Evolutionary conservation across 2,113 vertebrate genomes (phyloP), one percentile per base, ranked within the genome.

Genomic region (Nesogale talazaci): DNA sequence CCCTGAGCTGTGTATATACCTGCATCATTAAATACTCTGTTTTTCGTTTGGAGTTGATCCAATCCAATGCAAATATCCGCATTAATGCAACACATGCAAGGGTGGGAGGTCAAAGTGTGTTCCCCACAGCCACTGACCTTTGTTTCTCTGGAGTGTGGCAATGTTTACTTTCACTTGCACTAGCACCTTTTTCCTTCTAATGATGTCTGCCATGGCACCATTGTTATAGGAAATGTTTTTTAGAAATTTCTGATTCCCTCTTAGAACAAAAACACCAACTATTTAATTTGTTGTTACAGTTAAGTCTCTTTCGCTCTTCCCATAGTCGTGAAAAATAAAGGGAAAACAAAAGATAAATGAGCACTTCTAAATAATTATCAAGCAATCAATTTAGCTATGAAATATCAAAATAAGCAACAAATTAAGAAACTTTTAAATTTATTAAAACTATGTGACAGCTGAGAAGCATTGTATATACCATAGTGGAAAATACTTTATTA

Each of bases 1-100:
- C 46, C 46, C 16, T 40, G 23, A 88, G 14, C 40, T 86, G 3
- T 14, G 40, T 85, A 90, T 67, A 31, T 16, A 77, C 31, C n/a
- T 84, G 5, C 79, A 19, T 77, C 29, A 25, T 72, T 61, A 76
- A 38, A 82, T 16, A 56, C 34, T 27, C 89, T 19, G 46, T 81
- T 84, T 92, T 81, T 85, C 75, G 93, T 84, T 78, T 93, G 46
- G 76, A 86, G n/a, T 59, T 81, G 36, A 85, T 81, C 72, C 77
- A 89, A 85, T 81, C 72, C 77, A 89, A 82, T 94, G 80, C 83
- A 92, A 65, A 95, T 92, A 82, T 70, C 23, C 76, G 74, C 27
- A 93, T 87, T 94, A 93, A 93, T 93, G 82, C 61, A 88, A n/a
- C 34, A 87, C 42, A 78, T 52, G 61, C 74, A 91, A 94, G 80